A percentile compares a stretch with the other conserved stretches of the same genome.
phyloP scores from a whole-genome alignment of 2,888 invertebrate genomes.

The Odontothrips loti region DNA sequence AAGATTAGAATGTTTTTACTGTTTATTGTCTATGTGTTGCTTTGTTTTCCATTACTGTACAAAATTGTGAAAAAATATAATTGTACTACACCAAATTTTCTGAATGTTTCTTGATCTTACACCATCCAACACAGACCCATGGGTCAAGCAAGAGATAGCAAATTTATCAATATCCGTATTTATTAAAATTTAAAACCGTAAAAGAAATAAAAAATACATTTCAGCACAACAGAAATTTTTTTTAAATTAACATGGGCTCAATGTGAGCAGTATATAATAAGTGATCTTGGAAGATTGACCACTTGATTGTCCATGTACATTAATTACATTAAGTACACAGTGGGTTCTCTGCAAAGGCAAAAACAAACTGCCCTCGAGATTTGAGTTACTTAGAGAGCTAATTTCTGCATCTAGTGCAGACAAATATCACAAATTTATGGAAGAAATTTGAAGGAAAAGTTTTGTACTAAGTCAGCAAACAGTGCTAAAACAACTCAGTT shows the following conservation, averaged over 20 bases:
- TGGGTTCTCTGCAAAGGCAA: neutral
- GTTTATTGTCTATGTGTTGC: constrained; percentile 24
- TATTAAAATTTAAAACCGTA: neutral
- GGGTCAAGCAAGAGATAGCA: no score
- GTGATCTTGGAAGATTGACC: neutral
- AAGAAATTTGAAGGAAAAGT: neutral
- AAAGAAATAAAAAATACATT: constrained; percentile 8
- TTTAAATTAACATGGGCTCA: neutral
- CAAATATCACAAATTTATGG: constrained; percentile 18
- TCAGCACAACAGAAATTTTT: neutral
- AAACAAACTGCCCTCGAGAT: neutral
- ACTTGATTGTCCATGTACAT: neutral
- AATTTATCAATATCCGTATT: neutral
- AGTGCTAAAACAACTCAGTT: neutral
- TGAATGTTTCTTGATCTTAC: neutral
- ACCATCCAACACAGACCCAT: neutral
- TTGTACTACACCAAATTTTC: neutral
- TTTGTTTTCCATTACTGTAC: constrained; percentile 24
- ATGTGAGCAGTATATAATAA: neutral
- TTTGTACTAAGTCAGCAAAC: constrained; percentile 8
- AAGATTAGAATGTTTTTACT: constrained; percentile 16
- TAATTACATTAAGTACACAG: constrained; percentile 16
- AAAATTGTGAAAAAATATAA: constrained; percentile 16
- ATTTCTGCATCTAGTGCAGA: neutral
- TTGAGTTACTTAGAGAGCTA: neutral